Percentiles rank a stretch among this genome's conserved stretches.
These are phyloP conservation scores for Hemicordylus capensis DNA, from an alignment of 2,113 vertebrate genomes.

Conservation along the genomic window DNA sequence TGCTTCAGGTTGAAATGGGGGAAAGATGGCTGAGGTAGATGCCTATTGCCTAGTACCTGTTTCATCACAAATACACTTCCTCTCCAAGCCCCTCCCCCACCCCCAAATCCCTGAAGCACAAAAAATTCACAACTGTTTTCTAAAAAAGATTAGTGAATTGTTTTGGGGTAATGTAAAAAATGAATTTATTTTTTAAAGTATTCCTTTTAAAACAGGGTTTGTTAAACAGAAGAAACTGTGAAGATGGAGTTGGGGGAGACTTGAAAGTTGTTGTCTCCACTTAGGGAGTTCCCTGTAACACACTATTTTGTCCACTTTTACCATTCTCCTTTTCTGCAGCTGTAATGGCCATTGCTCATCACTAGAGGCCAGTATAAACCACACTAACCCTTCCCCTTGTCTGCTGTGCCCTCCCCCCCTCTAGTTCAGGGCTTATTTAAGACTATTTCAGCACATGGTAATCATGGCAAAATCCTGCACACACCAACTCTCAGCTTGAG, in stretches of 20 bases:
- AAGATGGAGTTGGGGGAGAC: background rate
- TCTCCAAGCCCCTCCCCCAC: no score
- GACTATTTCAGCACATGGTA: background rate
- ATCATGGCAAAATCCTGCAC: background rate
- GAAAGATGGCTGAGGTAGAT: background rate
- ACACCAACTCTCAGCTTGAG: background rate
- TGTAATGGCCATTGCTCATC: background rate
- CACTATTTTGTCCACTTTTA: no score
- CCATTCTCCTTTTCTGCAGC: background rate
- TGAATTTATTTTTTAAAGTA: background rate
- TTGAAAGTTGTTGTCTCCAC: background rate
- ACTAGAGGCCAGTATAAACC: slow-evolving; percentile 7
- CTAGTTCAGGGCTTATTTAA: background rate
- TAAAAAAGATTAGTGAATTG: background rate
- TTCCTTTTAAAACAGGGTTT: background rate
- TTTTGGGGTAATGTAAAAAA: background rate
- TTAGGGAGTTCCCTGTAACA: background rate
- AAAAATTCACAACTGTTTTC: background rate
- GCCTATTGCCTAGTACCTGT: background rate
- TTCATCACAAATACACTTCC: background rate
- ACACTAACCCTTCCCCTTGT: background rate
- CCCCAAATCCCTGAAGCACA: background rate
- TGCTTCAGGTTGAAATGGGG: background rate
- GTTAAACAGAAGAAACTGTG: background rate
- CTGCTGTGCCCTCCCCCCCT: background rate